Evolutionary conservation across 2,797 vertebrate genomes (phyloP), one percentile per base, ranked within the genome.

Genomic region (Busarellus nigricollis): DNA sequence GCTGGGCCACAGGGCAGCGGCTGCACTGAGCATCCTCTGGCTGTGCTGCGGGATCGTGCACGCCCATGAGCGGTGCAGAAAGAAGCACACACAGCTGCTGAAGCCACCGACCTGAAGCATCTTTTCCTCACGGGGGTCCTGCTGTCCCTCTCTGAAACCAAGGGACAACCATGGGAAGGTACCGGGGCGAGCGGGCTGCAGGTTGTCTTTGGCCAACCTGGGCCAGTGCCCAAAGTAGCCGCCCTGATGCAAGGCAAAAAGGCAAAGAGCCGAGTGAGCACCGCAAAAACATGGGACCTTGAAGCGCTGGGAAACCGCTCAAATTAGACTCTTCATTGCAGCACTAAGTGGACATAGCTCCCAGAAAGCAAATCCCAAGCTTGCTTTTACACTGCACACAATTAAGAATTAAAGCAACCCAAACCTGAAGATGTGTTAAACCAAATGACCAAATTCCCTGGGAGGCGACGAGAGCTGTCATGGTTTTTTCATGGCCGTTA

Each of bases 351-450:
- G 90, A 92, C 92, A 81, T 72, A 93, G 86, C 69, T 94, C 90
- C 54, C 92, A 73, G 61, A 87, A 91, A 96, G 89, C 84, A 73
- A 95, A 38, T 92, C 79, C 93, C 87, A 87, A 61, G 50, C 54
- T 86, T 44, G 71, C 81, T 96, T 89, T 91, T 81, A 95, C 1
- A 4, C 67, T 0, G 2, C 61, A 52, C 2, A 2, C 0, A 9
- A 96, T 97, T 92, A 97, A 96, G 92, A 96, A 97, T 97, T 96
- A 96, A 97, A 93, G 78, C 45, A 7, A 86, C 47, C 72, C 93
- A 65, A 92, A 96, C 80, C 69, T 58, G 72, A 85, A 89, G 95
- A 87, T 29, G 81, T 10, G 89, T 63, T 91, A 54, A 84, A 94
- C 52, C 50, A 92, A 94, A 91, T 8, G 83, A 90, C 74, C 84